Conservation (phyloP, 2,888 invertebrate genomes). For the Drosophila nigricruria region DNA sequence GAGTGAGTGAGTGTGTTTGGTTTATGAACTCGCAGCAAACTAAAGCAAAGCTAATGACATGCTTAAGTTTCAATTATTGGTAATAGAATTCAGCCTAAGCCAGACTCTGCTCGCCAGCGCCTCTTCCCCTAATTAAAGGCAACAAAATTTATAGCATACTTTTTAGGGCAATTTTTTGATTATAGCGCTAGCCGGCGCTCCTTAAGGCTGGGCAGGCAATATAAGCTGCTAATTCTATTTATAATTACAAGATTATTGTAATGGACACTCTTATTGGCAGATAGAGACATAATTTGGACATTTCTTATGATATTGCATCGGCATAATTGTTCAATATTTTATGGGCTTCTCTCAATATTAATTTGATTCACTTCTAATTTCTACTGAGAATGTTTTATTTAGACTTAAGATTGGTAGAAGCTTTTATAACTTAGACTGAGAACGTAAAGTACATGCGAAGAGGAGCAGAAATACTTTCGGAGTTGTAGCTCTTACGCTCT, state of each 20-base stretch:
- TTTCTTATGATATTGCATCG: neutral
- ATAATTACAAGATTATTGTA: neutral
- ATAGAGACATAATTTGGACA: neutral
- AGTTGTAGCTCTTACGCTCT: too few relatives aligned
- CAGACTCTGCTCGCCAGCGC: too few relatives aligned
- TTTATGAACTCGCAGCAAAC: conserved; percentile 49
- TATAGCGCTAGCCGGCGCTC: neutral
- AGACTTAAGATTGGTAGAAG: too few relatives aligned
- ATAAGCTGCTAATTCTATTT: neutral
- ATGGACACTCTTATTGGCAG: neutral
- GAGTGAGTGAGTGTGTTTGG: conserved; percentile 14
- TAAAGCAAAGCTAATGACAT: conserved; percentile 68
- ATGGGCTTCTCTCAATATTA: too few relatives aligned
- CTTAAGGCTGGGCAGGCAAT: neutral
- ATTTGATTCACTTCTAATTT: too few relatives aligned
- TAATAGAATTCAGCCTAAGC: conserved; percentile 64
- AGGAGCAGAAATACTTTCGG: too few relatives aligned
- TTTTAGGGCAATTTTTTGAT: conserved; percentile 2
- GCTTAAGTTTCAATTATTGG: conserved; percentile 80
- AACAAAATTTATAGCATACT: conserved; percentile 13
- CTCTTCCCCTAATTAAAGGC: neutral
- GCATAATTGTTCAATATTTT: neutral
- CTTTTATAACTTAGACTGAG: too few relatives aligned
- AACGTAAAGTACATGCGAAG: too few relatives aligned
- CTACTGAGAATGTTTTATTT: neutral